These are phyloP conservation scores for Peromyscus nudipes DNA, from an alignment of 2,797 vertebrate genomes.

Conservation along the genomic window DNA sequence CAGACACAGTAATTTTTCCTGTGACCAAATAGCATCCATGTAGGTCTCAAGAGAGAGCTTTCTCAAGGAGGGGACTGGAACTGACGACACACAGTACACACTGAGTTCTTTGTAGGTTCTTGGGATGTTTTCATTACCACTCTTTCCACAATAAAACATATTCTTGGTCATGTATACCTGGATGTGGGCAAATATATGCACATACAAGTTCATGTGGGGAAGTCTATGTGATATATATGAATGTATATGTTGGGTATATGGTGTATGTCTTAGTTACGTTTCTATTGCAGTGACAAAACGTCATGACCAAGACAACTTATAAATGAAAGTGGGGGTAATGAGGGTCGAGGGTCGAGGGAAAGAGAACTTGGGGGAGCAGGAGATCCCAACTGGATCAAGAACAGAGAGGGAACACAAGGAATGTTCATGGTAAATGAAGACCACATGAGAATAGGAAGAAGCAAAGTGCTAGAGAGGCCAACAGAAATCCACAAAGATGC, in stretches of 20 bases:
- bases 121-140: neutral
- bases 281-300: neutral
- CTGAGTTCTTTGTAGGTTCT: neutral
- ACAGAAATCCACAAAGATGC: too few species aligned
- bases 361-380: too few species aligned
- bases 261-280: neutral
- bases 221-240: neutral
- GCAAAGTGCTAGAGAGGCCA: too few species aligned
- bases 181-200: neutral
- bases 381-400: too few species aligned
- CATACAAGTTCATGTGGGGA: neutral
- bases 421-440: too few species aligned
- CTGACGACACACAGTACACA: neutral
- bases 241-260: neutral
- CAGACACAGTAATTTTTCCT: slow-evolving; percentile 6
- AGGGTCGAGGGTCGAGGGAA: too few species aligned
- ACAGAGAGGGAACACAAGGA: too few species aligned
- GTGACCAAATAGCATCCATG: neutral
- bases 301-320: neutral
- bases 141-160: neutral
- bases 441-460: too few species aligned
- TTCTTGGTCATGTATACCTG: neutral
- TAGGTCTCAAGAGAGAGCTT: neutral
- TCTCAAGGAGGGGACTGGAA: neutral
- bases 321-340: too few species aligned